Evolutionary conservation across 2,888 invertebrate species (phyloP).

Genomic region (Phalera bucephala): DNA sequence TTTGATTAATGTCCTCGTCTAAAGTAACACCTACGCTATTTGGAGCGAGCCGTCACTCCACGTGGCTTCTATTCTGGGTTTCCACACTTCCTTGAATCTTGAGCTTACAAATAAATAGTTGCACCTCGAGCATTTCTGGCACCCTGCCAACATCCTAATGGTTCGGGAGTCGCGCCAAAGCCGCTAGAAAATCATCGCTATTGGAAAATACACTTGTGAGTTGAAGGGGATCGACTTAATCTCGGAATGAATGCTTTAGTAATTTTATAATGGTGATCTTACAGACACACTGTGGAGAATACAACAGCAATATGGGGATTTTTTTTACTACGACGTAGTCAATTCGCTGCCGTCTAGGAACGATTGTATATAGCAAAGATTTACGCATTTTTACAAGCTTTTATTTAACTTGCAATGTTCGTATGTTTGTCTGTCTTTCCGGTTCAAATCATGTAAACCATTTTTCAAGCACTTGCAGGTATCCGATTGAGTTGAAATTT

Average conservation of each 20-base stretch:
- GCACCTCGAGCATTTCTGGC: slow-evolving; percentile 69
- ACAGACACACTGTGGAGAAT: no score
- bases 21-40: slow-evolving; percentile 26
- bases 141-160: slow-evolving; percentile 73
- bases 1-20: slow-evolving; percentile 21
- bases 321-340: no score
- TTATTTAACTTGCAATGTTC: no score
- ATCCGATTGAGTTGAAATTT: no score
- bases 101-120: slow-evolving; percentile 74
- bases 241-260: slow-evolving; percentile 43
- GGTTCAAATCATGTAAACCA: no score
- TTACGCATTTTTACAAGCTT: no score
- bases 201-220: slow-evolving; percentile 65
- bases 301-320: no score
- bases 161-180: slow-evolving; percentile 67
- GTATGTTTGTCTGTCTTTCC: no score
- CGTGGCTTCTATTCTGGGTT: slow-evolving; percentile 73
- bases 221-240: slow-evolving; percentile 65
- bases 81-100: slow-evolving; percentile 79
- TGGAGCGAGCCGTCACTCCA: slow-evolving; percentile 50
- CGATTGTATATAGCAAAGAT: no score
- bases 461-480: no score
- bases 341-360: no score
- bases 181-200: slow-evolving; percentile 70
- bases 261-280: no score